These are phyloP conservation scores for Ibidorhyncha struthersii DNA, from an alignment of 2,113 vertebrate genomes.

Conservation along the genomic window DNA sequence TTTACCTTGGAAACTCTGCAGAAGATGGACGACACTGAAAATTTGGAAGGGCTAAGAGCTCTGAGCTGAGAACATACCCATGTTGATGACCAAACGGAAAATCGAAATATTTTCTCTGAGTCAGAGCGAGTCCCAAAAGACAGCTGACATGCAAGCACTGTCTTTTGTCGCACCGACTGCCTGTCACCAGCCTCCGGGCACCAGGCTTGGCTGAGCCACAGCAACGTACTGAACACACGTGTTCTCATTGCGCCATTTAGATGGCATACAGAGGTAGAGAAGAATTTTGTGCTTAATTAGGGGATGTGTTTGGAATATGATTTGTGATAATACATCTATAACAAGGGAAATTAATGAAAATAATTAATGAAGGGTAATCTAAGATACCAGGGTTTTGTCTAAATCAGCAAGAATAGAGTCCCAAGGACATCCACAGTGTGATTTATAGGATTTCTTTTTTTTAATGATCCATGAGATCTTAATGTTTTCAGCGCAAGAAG, in stretches of 20 bases:
- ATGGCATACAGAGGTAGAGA: neutral
- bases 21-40: neutral
- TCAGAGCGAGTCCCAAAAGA: neutral
- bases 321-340: constrained; percentile 13
- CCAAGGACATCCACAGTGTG: neutral
- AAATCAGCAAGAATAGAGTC: constrained; percentile 27
- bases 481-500: neutral
- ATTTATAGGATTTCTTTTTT: neutral
- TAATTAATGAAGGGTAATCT: constrained; percentile 42
- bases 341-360: constrained; percentile 40
- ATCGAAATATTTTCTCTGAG: neutral
- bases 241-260: neutral
- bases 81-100: neutral
- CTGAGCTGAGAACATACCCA: rapidly evolving
- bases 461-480: neutral
- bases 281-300: neutral
- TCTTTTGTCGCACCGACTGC: neutral
- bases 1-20: neutral
- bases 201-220: neutral
- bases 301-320: constrained; percentile 35
- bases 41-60: neutral
- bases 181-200: neutral
- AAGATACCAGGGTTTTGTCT: constrained; percentile 18
- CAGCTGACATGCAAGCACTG: neutral
- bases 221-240: rapidly evolving